These are phyloP conservation scores for Meandrusa payeni DNA, from an alignment of 2,888 invertebrate species.

Conservation along the genomic window DNA sequence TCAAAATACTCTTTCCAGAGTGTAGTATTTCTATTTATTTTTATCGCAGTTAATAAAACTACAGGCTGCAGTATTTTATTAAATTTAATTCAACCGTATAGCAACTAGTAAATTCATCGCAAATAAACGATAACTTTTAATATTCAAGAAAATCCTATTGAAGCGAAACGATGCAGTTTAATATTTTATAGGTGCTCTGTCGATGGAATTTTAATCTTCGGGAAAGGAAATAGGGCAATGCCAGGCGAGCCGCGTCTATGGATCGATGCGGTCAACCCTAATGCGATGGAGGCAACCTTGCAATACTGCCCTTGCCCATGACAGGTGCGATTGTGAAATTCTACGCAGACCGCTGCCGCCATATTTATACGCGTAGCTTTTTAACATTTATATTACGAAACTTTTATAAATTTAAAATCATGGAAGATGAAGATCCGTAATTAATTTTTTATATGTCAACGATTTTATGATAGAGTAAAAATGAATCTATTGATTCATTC, in stretches of 20 bases:
- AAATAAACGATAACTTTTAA: background rate
- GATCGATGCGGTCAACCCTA: conserved; percentile 59
- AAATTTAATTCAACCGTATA: background rate
- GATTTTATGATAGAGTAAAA: too few relatives aligned
- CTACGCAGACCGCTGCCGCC: conserved; percentile 1
- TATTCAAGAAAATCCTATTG: background rate
- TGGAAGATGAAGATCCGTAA: too few relatives aligned
- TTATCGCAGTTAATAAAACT: conserved; percentile 5
- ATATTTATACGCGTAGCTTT: too few relatives aligned
- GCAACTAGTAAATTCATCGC: too few relatives aligned
- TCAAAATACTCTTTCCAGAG: too few relatives aligned
- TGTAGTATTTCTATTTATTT: too few relatives aligned
- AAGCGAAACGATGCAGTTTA: background rate
- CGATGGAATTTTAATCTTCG: conserved; percentile 35
- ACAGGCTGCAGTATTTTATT: background rate
- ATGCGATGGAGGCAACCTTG: conserved; percentile 48
- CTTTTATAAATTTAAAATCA: too few relatives aligned
- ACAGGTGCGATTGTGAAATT: conserved; percentile 4
- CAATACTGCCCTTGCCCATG: conserved; percentile 32
- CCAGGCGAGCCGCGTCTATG: conserved; percentile 41
- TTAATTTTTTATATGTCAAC: too few relatives aligned
- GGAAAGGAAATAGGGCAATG: conserved; percentile 38
- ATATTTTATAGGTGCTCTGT: conserved; percentile 13
- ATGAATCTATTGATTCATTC: too few relatives aligned
- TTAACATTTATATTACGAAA: too few relatives aligned